A percentile compares a stretch with the other conserved stretches of the same genome.
Conservation (phyloP, 2,888 invertebrate genomes). For the Creontiades dilutus region DNA sequence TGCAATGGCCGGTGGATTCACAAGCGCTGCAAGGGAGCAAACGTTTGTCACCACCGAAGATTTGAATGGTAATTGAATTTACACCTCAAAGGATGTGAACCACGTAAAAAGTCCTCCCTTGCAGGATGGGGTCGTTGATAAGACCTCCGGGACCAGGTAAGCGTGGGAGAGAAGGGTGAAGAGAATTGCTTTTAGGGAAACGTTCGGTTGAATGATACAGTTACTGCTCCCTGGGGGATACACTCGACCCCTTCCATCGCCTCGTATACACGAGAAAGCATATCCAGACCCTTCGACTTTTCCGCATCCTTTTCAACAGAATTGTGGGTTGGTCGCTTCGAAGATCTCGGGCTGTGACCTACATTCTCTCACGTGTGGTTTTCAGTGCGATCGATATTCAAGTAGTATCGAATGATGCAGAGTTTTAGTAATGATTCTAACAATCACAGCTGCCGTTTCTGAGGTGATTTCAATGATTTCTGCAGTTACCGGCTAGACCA, state of each 20-base stretch:
- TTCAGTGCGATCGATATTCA: too few species aligned
- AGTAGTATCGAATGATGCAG: too few species aligned
- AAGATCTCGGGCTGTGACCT: not conserved
- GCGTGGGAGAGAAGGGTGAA: constrained; percentile 48
- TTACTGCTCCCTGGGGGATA: constrained; percentile 59
- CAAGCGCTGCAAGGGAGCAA: too few species aligned
- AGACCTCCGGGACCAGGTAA: constrained; percentile 48
- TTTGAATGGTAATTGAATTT: not conserved
- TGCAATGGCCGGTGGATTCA: too few species aligned
- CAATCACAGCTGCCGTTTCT: too few species aligned
- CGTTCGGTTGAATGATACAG: constrained; percentile 55
- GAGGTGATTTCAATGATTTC: too few species aligned
- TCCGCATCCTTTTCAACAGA: constrained; percentile 18
- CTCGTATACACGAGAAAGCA: not conserved
- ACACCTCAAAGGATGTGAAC: not conserved
- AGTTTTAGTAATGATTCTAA: too few species aligned
- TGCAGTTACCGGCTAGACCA: too few species aligned
- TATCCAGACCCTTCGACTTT: constrained; percentile 26
- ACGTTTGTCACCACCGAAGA: not conserved
- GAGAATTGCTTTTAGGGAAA: constrained; percentile 62
- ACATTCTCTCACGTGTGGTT: not conserved
- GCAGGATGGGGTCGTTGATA: constrained; percentile 29
- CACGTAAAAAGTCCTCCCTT: not conserved
- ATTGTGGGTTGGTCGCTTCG: not conserved
- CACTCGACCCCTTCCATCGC: not conserved